phyloP scores from a whole-genome alignment of 2,888 invertebrate genomes.

The Hirtodrosophila confusa region DNA sequence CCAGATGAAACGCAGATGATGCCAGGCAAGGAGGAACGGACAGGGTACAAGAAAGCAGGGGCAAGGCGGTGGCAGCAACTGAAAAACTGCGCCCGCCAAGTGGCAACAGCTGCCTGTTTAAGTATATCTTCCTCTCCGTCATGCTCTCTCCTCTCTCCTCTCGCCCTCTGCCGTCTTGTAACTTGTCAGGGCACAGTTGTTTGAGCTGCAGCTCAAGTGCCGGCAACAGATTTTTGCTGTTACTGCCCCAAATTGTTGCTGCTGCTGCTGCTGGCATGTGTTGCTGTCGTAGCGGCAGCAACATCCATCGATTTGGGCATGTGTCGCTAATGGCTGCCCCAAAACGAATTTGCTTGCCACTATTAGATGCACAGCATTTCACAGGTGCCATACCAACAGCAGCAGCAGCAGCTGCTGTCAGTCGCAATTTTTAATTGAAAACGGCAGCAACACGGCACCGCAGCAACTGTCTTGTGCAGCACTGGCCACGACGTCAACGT shows the following conservation, averaged over 20 bases:
- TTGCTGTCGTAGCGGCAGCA: slow-evolving; percentile 58
- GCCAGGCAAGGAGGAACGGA: slow-evolving; percentile 55
- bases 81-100: slow-evolving; percentile 72
- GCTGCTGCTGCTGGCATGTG: slow-evolving; percentile 54
- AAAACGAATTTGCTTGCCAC: slow-evolving; percentile 16
- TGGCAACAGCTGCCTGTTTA: slow-evolving; percentile 69
- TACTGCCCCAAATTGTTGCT: slow-evolving; percentile 46
- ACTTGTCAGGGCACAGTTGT: slow-evolving; percentile 75
- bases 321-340: slow-evolving; percentile 29
- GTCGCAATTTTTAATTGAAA: slow-evolving; percentile 82
- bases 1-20: slow-evolving; percentile 84
- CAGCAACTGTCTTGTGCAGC: slow-evolving; percentile 51
- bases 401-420: slow-evolving; percentile 81
- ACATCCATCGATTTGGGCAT: slow-evolving; percentile 53
- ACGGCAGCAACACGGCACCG: slow-evolving; percentile 54
- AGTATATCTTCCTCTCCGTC: slow-evolving; percentile 26
- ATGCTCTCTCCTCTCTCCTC: not conserved
- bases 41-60: slow-evolving; percentile 20
- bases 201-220: slow-evolving; percentile 74
- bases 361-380: slow-evolving; percentile 32
- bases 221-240: slow-evolving; percentile 74
- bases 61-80: slow-evolving; percentile 32
- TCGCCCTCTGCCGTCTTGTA: slow-evolving; percentile 49
- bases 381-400: slow-evolving; percentile 58
- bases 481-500: slow-evolving; percentile 42